Evolutionary conservation across 2,888 invertebrate genomes (phyloP).

Genomic region (Epsilonema sp.): DNA sequence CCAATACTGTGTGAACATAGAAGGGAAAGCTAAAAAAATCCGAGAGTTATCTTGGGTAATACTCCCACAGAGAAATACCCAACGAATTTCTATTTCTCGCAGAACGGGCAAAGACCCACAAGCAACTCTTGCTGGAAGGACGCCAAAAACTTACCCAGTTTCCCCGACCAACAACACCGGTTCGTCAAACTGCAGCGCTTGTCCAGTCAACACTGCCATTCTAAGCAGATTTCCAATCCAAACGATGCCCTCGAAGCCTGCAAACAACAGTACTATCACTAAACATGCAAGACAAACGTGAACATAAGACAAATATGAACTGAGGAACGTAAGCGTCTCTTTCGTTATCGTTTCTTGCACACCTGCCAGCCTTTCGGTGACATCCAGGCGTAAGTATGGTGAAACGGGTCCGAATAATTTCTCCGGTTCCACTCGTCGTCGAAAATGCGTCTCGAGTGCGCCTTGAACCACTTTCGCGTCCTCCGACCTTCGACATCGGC

Average conservation of each 20-base stretch:
- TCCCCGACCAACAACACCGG: constrained; percentile 88
- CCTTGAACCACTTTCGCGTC: constrained; percentile 61
- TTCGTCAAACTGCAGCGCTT: constrained; percentile 72
- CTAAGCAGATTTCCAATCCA: constrained; percentile 79
- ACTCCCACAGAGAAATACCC: too few relatives aligned
- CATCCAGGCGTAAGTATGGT: constrained; percentile 21
- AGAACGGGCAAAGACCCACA: too few relatives aligned
- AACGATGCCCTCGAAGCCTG: constrained; percentile 55
- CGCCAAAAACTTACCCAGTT: constrained; percentile 42
- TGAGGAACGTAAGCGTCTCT: not conserved
- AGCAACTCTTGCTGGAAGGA: too few relatives aligned
- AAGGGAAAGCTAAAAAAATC: not conserved
- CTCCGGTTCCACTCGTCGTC: constrained; percentile 48
- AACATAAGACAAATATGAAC: not conserved
- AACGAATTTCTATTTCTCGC: too few relatives aligned
- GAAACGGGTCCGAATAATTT: constrained; percentile 43
- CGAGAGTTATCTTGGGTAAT: not conserved
- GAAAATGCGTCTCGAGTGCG: constrained; percentile 46
- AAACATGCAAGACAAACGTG: not conserved
- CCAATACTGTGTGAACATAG: too few relatives aligned
- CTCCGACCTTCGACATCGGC: constrained; percentile 61
- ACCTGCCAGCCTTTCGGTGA: too few relatives aligned
- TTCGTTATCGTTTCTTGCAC: constrained; percentile 5
- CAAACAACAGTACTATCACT: constrained; percentile 7
- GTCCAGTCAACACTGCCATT: constrained; percentile 41